Base-by-base conservation (phyloP, 2,113 vertebrate species). In the Neomonachus schauinslandi region DNA sequence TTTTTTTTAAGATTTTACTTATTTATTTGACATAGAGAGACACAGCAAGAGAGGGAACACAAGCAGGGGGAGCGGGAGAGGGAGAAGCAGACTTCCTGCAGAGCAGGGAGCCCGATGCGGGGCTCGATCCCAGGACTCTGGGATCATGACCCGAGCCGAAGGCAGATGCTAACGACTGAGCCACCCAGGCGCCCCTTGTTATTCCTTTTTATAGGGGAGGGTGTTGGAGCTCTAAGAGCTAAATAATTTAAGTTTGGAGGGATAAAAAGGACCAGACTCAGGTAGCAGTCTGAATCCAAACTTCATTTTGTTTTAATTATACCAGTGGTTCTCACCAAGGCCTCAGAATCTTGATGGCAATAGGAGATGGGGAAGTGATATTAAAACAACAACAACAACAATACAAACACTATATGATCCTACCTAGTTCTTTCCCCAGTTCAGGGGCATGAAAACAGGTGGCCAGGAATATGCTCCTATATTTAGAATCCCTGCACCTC, bases 401-500 rank as follows among this genome's bases (percentile, higher is more conserved):
- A 26, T 49, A 88, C 1, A 28, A 63, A 67, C 10, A 39, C 13
- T 71, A 0, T 72, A 42, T 16, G 42, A 65, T 28, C 7, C 12
- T 82, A 2, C 39, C 11, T 14, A 33, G 14, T 89, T 88, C 51
- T 63, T 93, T 63, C 2, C 14, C 19, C 22, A 36, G 16, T 92
- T 76, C 12, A 15, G 15, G 42, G 42, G 5, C 49, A 28, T 24
- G 24, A 86, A 91, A 74, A 42, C 9, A 1, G 57, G 24, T n/a
- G 0, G 31, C 18, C 39, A 82, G 28, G 36, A 55, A 55, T 76
- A 28, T 83, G 24, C 49, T 80, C 22, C 51, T 86, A 26, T 97
- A 61, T 92, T 92, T 93, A 77, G 92, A 93, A 91, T 96, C 81
- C 85, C 87, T 97, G 72, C 2, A 55, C 67, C 83, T 96, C 86